These are phyloP conservation scores for Tor tambroides DNA, from an alignment of 2,113 vertebrate species.

Conservation along the genomic window DNA sequence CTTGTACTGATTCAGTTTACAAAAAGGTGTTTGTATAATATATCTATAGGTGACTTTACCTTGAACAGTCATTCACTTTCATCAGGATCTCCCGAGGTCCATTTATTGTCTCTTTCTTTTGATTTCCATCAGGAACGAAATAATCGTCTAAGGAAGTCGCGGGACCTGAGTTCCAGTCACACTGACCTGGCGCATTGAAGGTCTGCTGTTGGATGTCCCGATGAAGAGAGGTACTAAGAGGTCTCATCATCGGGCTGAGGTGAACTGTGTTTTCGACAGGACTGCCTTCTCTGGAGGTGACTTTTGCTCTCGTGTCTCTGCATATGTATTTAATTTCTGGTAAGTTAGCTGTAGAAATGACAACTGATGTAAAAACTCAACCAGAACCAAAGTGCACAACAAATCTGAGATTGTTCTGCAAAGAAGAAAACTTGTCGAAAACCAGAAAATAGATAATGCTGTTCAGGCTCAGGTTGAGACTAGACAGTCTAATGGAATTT, in stretches of 20 bases:
- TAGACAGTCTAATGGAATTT: conserved; percentile 5
- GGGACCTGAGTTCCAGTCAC: conserved; percentile 90
- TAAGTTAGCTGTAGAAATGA: conserved; percentile 19
- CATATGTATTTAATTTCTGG: conserved; percentile 14
- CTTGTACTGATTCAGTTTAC: neutral
- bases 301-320: conserved; percentile 19
- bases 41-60: neutral
- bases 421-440: neutral
- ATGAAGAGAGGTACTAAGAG: conserved; percentile 21
- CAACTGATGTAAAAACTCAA: neutral
- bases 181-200: conserved; percentile 82
- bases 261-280: neutral
- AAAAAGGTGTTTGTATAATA: neutral
- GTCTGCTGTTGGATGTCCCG: conserved; percentile 44
- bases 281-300: neutral
- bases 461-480: conserved; percentile 31
- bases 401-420: conserved; percentile 1
- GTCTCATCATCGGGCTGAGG: neutral
- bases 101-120: conserved; percentile 38
- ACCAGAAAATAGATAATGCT: neutral
- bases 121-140: conserved; percentile 82
- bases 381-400: conserved; percentile 31
- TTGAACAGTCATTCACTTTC: neutral
- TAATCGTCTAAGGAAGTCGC: conserved; percentile 85
- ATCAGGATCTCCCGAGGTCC: neutral